A percentile compares a stretch with the other conserved stretches of the same genome.
Evolutionary conservation across 1,140 invertebrate species (phyloP).

Genomic region (Rhopalosiphum maidis): DNA sequence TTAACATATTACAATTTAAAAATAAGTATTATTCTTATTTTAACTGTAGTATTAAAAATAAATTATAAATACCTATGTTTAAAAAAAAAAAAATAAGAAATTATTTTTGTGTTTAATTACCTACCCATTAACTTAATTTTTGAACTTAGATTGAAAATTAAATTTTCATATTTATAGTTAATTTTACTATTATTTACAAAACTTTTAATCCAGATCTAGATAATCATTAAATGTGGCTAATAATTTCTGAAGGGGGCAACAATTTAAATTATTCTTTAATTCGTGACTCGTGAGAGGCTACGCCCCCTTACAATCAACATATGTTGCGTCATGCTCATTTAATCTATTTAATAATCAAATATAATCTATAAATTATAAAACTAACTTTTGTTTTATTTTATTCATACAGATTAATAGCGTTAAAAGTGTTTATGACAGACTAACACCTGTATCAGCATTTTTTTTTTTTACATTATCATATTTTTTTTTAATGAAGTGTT

Average conservation of each 20-base stretch:
- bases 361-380: conserved; percentile 18
- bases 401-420: neutral
- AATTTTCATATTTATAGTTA: neutral
- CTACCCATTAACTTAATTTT: too few species aligned
- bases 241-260: neutral
- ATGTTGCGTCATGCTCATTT: neutral
- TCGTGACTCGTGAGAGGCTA: neutral
- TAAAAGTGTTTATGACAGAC: neutral
- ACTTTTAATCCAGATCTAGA: neutral
- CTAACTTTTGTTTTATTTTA: neutral
- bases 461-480: neutral
- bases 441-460: neutral
- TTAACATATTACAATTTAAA: too few species aligned
- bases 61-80: too few species aligned
- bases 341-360: conserved; percentile 10
- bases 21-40: too few species aligned
- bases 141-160: too few species aligned
- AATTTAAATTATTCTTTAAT: conserved; percentile 10
- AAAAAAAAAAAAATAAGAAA: too few species aligned
- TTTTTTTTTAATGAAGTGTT: neutral
- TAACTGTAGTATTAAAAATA: too few species aligned
- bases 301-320: neutral
- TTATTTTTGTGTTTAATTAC: too few species aligned
- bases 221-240: neutral
- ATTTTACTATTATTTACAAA: neutral